A percentile compares a stretch with the other conserved stretches of the same genome.
Conservation (phyloP, 2,888 invertebrate genomes). For the Cosmorhoe ocellata region DNA sequence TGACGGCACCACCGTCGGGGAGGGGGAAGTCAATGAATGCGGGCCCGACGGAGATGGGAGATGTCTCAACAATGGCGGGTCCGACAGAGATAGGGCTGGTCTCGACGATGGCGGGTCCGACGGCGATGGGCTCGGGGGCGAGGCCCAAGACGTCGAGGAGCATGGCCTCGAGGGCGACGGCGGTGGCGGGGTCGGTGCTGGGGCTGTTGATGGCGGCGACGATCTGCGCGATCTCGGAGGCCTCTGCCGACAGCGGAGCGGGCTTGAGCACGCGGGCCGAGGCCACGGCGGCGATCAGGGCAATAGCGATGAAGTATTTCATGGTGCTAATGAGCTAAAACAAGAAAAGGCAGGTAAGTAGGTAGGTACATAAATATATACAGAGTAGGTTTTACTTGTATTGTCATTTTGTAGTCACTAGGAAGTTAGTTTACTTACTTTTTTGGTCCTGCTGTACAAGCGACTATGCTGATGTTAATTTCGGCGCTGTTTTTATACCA, state of each 20-base stretch:
- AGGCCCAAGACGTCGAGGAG: constrained; percentile 28
- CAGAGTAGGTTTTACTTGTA: too few relatives aligned
- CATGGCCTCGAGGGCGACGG: constrained; percentile 34
- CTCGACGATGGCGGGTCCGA: constrained; percentile 28
- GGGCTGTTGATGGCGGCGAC: constrained; percentile 38
- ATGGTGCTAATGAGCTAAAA: constrained; percentile 44
- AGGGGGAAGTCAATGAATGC: constrained; percentile 33
- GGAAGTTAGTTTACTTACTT: constrained; percentile 15
- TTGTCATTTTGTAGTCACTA: too few relatives aligned
- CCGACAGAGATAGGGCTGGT: constrained; percentile 26
- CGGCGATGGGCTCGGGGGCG: constrained; percentile 19
- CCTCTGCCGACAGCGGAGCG: constrained; percentile 20
- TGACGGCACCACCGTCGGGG: constrained; percentile 32
- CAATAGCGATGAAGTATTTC: constrained; percentile 62
- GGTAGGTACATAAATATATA: too few relatives aligned
- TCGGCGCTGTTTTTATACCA: constrained; percentile 9
- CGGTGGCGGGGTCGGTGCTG: constrained; percentile 39
- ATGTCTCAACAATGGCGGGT: constrained; percentile 13
- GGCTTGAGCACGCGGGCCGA: constrained; percentile 48
- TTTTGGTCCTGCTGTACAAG: constrained; percentile 16
- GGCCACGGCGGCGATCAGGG: constrained; percentile 58
- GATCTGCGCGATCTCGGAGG: constrained; percentile 37
- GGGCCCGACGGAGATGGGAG: constrained; percentile 31
- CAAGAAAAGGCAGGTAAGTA: background rate
- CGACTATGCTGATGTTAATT: constrained; percentile 12